These are phyloP conservation scores for Acleris cristana DNA, from an alignment of 2,888 invertebrate genomes.

Conservation along the genomic window DNA sequence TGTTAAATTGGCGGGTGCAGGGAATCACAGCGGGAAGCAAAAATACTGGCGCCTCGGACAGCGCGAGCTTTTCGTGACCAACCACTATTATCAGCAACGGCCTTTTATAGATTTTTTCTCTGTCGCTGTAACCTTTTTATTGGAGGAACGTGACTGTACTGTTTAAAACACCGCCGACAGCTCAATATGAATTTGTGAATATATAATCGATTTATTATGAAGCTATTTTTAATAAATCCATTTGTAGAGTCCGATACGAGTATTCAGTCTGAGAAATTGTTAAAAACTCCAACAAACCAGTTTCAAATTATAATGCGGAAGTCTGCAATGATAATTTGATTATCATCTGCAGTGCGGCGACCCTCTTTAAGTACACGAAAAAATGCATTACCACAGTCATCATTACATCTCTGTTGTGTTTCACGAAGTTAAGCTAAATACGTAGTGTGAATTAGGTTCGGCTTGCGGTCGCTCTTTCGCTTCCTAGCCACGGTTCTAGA, in stretches of 20 bases:
- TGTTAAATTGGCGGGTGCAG: conserved; percentile 58
- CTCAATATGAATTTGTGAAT: conserved; percentile 67
- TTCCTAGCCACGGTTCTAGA: conserved; percentile 42
- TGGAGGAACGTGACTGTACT: conserved; percentile 66
- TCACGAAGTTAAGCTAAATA: conserved; percentile 80
- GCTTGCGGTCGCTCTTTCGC: conserved; percentile 52
- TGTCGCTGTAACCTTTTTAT: conserved; percentile 57
- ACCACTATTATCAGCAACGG: conserved; percentile 70
- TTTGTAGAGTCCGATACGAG: conserved; percentile 13
- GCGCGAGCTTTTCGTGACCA: conserved; percentile 74
- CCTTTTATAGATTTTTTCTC: conserved; percentile 70
- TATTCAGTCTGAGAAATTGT: conserved; percentile 21
- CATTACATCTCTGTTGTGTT: conserved; percentile 76
- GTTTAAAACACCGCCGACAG: conserved; percentile 66
- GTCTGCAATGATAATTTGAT: conserved; percentile 76
- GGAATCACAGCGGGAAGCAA: conserved; percentile 72
- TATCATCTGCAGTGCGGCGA: conserved; percentile 66
- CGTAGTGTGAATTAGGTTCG: conserved; percentile 76
- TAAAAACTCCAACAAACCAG: conserved; percentile 53
- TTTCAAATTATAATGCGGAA: conserved; percentile 74
- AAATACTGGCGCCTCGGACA: conserved; percentile 74
- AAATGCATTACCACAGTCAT: conserved; percentile 78
- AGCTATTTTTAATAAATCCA: conserved; percentile 48
- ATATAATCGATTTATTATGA: conserved; percentile 61
- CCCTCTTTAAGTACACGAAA: conserved; percentile 74